These are phyloP conservation scores for Tachina fera DNA, from an alignment of 2,888 invertebrate genomes.

Conservation along the genomic window DNA sequence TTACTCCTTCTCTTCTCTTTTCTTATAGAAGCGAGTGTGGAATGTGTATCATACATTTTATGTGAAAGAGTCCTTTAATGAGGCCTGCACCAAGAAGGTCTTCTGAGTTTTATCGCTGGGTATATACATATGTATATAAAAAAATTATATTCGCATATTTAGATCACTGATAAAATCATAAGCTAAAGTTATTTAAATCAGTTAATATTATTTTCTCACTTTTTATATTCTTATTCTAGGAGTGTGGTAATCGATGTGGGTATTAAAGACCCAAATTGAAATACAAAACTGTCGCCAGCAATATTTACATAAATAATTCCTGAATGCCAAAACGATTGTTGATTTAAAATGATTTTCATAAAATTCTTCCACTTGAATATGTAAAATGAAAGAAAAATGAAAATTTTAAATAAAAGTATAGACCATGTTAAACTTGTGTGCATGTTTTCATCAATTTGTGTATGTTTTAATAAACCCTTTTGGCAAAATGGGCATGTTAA, in stretches of 20 bases:
- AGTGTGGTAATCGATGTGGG: too few relatives aligned
- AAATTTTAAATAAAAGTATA: constrained; percentile 41
- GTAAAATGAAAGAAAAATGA: constrained; percentile 12
- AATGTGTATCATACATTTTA: too few relatives aligned
- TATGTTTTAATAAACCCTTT: constrained; percentile 70
- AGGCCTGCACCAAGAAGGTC: too few relatives aligned
- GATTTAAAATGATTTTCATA: constrained; percentile 54
- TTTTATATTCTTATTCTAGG: too few relatives aligned
- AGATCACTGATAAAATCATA: too few relatives aligned
- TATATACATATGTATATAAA: too few relatives aligned
- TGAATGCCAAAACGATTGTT: constrained; percentile 70
- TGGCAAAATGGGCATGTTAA: constrained; percentile 81
- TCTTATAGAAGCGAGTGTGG: too few relatives aligned
- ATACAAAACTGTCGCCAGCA: constrained; percentile 11
- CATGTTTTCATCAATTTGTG: constrained; percentile 8
- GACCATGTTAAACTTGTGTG: constrained; percentile 25
- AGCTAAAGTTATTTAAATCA: too few relatives aligned
- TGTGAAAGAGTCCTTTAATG: too few relatives aligned
- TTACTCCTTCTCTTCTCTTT: too few relatives aligned
- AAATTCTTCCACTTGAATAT: constrained; percentile 5
- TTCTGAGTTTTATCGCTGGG: too few relatives aligned
- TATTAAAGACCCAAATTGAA: background rate
- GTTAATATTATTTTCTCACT: background rate
- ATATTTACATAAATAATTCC: constrained; percentile 14
- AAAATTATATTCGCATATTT: too few relatives aligned